phyloP scores from a whole-genome alignment of 1,140 invertebrate species.

The Arctopsyche grandis region DNA sequence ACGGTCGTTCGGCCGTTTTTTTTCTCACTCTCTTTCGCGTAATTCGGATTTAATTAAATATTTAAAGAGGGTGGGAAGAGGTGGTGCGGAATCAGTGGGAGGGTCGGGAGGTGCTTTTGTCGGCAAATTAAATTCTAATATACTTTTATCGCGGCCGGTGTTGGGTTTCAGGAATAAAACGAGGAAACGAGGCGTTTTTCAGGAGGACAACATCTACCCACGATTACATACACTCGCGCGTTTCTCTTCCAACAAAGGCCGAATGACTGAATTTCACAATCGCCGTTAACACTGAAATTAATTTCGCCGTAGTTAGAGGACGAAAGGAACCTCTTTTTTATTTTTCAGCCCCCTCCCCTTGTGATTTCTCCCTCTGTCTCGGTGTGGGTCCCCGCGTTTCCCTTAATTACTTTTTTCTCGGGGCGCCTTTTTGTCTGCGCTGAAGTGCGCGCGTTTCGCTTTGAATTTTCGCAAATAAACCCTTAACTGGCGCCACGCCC shows the following conservation, averaged over 20 bases:
- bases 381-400: background rate
- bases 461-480: slow-evolving; percentile 27
- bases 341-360: background rate
- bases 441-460: slow-evolving; percentile 10
- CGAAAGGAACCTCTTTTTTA: background rate
- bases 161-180: slow-evolving; percentile 13
- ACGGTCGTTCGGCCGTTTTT: background rate
- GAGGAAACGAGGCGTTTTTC: slow-evolving; percentile 5
- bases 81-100: background rate
- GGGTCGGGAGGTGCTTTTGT: background rate
- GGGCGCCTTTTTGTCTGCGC: background rate
- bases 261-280: slow-evolving; percentile 6
- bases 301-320: slow-evolving; percentile 1
- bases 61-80: slow-evolving; percentile 11
- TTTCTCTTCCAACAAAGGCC: background rate
- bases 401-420: slow-evolving; percentile 21
- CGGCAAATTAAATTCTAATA: slow-evolving; percentile 49
- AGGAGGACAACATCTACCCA: background rate
- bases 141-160: slow-evolving; percentile 31
- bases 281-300: slow-evolving; percentile 20
- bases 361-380: background rate
- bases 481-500: slow-evolving; percentile 18
- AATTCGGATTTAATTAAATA: slow-evolving; percentile 53
- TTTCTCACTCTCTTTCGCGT: slow-evolving; percentile 7
- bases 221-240: too few species aligned